Evolutionary conservation across 2,113 vertebrate genomes (phyloP).

Genomic region (Dunckerocampus dactyliophorus): DNA sequence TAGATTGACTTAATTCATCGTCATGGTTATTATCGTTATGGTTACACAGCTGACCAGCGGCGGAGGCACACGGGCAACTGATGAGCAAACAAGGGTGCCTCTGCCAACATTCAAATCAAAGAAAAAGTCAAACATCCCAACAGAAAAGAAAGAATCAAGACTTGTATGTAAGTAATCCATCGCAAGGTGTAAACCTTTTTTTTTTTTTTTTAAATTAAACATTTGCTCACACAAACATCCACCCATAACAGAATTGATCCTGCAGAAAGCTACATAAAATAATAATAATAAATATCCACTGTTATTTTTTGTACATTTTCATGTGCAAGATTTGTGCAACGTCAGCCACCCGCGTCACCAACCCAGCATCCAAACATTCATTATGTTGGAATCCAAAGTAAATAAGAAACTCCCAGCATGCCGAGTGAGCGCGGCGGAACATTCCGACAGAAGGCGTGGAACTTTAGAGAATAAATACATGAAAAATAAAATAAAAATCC

Average conservation of each 20-base stretch:
- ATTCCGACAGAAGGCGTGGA: slow-evolving; percentile 54
- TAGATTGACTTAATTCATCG: background rate
- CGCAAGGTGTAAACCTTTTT: slow-evolving; percentile 63
- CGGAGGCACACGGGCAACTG: background rate
- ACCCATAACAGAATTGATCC: slow-evolving; percentile 26
- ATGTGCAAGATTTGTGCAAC: slow-evolving; percentile 75
- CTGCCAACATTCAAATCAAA: slow-evolving; percentile 18
- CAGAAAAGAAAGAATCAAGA: slow-evolving; percentile 31
- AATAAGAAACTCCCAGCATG: slow-evolving; percentile 52
- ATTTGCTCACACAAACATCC: slow-evolving; percentile 1
- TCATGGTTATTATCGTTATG: background rate
- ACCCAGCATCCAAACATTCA: slow-evolving; percentile 44
- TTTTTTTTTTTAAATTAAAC: slow-evolving; percentile 20
- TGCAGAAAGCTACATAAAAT: background rate
- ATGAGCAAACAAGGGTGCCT: background rate
- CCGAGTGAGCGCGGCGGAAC: slow-evolving; percentile 37
- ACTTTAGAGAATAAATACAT: slow-evolving; percentile 9
- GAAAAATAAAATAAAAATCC: background rate
- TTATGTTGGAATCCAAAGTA: slow-evolving; percentile 59
- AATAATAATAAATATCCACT: slow-evolving; percentile 72
- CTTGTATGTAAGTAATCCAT: slow-evolving; percentile 30
- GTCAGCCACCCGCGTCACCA: slow-evolving; percentile 35
- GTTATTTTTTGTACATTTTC: slow-evolving; percentile 44
- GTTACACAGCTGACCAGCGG: slow-evolving; percentile 26
- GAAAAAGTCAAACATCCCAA: slow-evolving; percentile 29